Evolutionary conservation across 2,113 vertebrate species (phyloP).

Genomic region (Turnix velox): DNA sequence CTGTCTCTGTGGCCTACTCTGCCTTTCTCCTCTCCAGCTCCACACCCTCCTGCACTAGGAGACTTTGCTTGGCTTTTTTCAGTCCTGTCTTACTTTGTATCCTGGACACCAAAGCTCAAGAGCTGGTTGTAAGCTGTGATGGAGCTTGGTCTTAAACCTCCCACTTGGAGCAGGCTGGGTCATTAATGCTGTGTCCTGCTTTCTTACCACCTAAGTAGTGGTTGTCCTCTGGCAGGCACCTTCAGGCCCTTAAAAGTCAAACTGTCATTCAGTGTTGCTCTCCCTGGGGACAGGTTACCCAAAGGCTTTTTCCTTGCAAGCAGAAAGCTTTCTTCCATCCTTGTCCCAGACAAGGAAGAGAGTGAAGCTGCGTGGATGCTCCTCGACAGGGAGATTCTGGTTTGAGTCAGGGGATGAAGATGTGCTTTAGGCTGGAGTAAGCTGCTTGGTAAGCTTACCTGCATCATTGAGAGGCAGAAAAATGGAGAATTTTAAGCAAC

Average conservation of each 20-base stretch:
- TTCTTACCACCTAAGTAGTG: neutral
- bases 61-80: neutral
- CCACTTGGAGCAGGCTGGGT: neutral
- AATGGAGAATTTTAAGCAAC: neutral
- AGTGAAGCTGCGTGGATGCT: neutral
- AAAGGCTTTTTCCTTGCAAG: neutral
- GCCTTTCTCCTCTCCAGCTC: neutral
- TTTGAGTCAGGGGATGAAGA: neutral
- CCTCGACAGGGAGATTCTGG: neutral
- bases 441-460: neutral
- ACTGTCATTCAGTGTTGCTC: neutral
- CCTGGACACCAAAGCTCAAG: neutral
- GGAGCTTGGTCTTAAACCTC: neutral
- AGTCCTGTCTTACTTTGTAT: neutral
- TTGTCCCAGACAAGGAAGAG: neutral
- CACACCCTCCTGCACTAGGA: neutral
- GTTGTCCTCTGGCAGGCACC: neutral
- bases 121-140: neutral
- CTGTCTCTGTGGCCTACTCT: neutral
- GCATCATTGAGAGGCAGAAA: neutral
- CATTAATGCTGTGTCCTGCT: accelerated
- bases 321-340: neutral
- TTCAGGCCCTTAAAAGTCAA: neutral
- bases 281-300: neutral
- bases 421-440: neutral